Base-by-base conservation (phyloP, 2,888 invertebrate genomes). In the Amphimallon solstitiale region DNA sequence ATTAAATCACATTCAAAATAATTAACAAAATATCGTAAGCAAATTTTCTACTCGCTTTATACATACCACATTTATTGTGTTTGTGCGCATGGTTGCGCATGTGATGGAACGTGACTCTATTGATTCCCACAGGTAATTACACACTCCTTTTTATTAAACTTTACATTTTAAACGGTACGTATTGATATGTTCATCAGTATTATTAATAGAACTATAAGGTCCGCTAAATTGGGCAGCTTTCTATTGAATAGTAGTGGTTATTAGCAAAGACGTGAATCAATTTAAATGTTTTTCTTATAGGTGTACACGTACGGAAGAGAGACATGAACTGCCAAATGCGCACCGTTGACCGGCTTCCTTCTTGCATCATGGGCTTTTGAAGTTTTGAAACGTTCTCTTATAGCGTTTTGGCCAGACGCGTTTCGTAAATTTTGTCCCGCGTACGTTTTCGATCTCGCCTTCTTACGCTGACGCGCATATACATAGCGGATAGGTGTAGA, bases 351-450 rank as follows among this genome's bases (percentile, higher is more conserved):
- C 29, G 14, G 23, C 29, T 17, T 4, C 17, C 7, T 10, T 35
- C 35, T 51, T 51, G 51, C 51, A 51, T 51, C 51, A 51, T 15
- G 35, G n/a, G 23, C 51, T 12, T 51, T 51, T 51, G 35, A 35
- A 35, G 35, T 51, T 51, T 51, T 51, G 35, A 51, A 51, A 34
- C 15, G 35, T 17, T 51, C 29, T 51, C 29, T 29, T 29, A 29
- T 7, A 29, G 29, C 29, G 29, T 29, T 29, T 29, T 29, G 29
- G 29, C 29, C 29, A 29, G 29, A n/a, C 29, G 29, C 29, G 29
- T 29, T 29, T 29, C 29, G 29, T 29, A 29, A 29, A 29, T 29
- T 29, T 9, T 1, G 2, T 5, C 29, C n/a, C n/a, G n/a, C 29
- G 29, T 29, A 29, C 29, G 29, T 29, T 29, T 29, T 29, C 29